These are phyloP conservation scores for Meta bourneti DNA, from an alignment of 2,888 invertebrate species.

Conservation along the genomic window DNA sequence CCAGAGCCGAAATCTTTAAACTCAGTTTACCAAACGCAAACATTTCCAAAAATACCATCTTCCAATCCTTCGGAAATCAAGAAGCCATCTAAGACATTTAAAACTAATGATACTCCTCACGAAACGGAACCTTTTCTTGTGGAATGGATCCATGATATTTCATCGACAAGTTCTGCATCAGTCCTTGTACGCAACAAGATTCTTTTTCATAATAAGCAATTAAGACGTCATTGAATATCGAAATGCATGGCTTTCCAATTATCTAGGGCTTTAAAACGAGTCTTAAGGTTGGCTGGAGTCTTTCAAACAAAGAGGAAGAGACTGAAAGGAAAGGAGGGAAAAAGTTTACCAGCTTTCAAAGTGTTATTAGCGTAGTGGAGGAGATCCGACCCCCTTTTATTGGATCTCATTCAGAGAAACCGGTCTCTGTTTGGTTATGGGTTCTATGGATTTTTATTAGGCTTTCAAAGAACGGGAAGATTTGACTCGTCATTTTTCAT, in stretches of 20 bases:
- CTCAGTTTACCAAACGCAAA: no score
- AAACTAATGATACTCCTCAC: no score
- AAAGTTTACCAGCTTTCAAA: not conserved
- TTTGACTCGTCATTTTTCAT: not conserved
- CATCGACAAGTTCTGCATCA: no score
- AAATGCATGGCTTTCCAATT: constrained; percentile 45
- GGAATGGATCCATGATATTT: no score
- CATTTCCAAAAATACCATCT: no score
- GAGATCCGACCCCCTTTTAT: not conserved
- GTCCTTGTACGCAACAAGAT: no score
- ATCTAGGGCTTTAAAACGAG: not conserved
- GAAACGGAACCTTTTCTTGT: no score
- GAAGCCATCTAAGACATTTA: no score
- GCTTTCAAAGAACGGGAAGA: not conserved
- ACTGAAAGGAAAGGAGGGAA: not conserved
- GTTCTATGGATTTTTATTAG: not conserved
- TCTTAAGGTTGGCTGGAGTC: not conserved
- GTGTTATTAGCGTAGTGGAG: not conserved
- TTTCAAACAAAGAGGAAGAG: not conserved
- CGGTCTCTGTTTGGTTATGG: not conserved
- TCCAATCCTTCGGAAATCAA: no score
- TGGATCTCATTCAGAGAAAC: not conserved
- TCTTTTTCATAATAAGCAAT: constrained; percentile 21
- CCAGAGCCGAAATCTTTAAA: no score
- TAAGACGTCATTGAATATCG: constrained; percentile 5